Base-by-base conservation (phyloP, 2,113 vertebrate genomes). In the Grammomys surdaster region DNA sequence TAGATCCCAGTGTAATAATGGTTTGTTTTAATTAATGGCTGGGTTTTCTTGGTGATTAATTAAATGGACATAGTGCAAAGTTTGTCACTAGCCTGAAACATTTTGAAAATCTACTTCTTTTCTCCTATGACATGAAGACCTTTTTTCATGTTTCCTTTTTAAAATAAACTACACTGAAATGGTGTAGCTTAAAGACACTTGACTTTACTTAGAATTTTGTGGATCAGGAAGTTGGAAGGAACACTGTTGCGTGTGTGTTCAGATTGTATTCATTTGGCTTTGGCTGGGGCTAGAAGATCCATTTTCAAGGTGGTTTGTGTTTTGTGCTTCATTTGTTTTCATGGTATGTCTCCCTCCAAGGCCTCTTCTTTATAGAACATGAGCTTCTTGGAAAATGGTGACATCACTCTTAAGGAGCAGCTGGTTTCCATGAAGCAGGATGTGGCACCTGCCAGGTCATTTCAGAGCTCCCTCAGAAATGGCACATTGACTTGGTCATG, bases 91-190 rank as follows among this genome's bases (percentile, higher is more conserved):
- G 72, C 24, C 67, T 69, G 51, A 33, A 75, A 31, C 77, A 19
- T 43, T 95, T 92, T 94, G 80, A 89, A 95, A 88, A 90, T 14
- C 65, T 28, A 75, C 43, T 33, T 81, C 11, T 46, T 96, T 26
- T 88, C 77, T 92, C 40, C 48, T 90, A 31, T 84, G 4, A 31
- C 70, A 75, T 43, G 78, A 90, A 88, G 67, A 33, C 40, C 48
- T 78, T 77, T 94, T 63, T 48, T 54, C 16, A 51, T 91, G 26
- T 63, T 88, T 70, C 17, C 75, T 90, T 63, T 92, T 84, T 60
- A 81, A 89, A 94, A 91, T 46, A 72, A 96, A 85, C 70, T n/a
- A 82, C 56, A n/a, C 56, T 77, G 56, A 85, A 92, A 88, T 36
- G 3, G 81, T 75, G 11, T 58, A 75, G 12, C 51, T 94, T 90